phyloP scores from a whole-genome alignment of 2,797 vertebrate species.

The Tolypeutes matacus region DNA sequence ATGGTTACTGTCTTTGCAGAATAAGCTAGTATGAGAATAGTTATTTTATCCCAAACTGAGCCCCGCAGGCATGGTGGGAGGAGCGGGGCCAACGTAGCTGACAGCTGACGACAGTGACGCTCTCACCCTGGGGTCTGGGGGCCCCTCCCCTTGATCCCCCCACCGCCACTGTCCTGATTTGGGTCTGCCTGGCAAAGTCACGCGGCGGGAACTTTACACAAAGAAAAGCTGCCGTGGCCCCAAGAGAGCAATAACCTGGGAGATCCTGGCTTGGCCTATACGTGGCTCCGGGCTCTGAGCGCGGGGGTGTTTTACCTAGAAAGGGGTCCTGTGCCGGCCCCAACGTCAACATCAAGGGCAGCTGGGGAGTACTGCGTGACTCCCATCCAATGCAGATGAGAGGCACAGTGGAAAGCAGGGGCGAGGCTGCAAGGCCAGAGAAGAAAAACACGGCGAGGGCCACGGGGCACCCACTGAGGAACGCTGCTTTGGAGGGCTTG shows the following conservation, averaged over 20 bases:
- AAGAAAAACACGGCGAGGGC: not conserved
- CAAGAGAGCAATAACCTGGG: not conserved
- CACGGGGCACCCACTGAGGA: rapidly evolving
- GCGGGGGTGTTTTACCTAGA: not conserved
- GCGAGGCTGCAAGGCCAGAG: rapidly evolving
- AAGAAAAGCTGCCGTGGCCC: not conserved
- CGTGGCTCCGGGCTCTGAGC: not conserved
- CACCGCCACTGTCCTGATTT: no score
- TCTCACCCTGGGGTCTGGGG: no score
- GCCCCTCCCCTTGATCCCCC: rapidly evolving
- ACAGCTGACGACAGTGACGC: no score
- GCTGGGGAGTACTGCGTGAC: no score
- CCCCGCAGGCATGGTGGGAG: rapidly evolving
- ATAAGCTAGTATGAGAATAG: rapidly evolving
- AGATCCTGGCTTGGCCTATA: not conserved
- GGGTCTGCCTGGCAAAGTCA: not conserved
- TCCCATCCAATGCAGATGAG: not conserved
- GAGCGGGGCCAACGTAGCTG: no score
- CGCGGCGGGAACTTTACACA: rapidly evolving
- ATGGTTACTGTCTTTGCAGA: not conserved
- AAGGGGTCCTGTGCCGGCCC: not conserved
- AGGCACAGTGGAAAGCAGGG: not conserved
- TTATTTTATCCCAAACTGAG: not conserved
- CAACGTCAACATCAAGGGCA: not conserved
- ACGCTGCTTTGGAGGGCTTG: rapidly evolving